Evolutionary conservation across 2,888 invertebrate genomes (phyloP).

Genomic region (Polydrusus pterygomalis): DNA sequence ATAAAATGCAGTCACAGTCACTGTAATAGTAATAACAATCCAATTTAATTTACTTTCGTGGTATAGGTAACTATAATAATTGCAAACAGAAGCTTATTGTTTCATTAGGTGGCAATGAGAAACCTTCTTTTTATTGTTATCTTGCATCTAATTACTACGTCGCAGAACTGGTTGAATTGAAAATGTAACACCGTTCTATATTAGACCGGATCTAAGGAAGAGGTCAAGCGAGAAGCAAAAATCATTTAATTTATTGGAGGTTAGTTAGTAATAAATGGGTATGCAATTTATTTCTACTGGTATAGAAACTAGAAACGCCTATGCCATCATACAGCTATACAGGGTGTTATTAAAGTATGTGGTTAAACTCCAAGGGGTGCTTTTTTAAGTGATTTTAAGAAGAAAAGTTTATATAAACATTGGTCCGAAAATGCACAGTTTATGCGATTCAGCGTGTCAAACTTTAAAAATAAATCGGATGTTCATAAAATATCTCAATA

Average conservation of each 20-base stretch:
- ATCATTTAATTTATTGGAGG: background rate
- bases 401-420: too few species aligned
- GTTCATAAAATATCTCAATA: too few species aligned
- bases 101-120: slow-evolving; percentile 58
- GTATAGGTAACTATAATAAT: slow-evolving; percentile 32
- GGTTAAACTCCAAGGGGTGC: too few species aligned
- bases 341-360: too few species aligned
- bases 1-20: too few species aligned
- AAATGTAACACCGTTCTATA: slow-evolving; percentile 40
- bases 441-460: too few species aligned
- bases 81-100: slow-evolving; percentile 56
- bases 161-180: slow-evolving; percentile 58
- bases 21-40: background rate
- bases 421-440: too few species aligned
- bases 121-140: slow-evolving; percentile 59
- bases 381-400: too few species aligned
- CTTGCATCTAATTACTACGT: slow-evolving; percentile 60
- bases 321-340: too few species aligned
- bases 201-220: slow-evolving; percentile 57
- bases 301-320: too few species aligned
- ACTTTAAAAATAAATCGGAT: too few species aligned
- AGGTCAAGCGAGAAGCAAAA: slow-evolving; percentile 37
- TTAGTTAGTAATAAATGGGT: background rate
- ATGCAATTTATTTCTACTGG: background rate
- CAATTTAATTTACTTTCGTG: slow-evolving; percentile 23